Evolutionary conservation across 2,888 invertebrate genomes (phyloP), one percentile per base, ranked within the genome.

Genomic region (Amphipoea lucens): DNA sequence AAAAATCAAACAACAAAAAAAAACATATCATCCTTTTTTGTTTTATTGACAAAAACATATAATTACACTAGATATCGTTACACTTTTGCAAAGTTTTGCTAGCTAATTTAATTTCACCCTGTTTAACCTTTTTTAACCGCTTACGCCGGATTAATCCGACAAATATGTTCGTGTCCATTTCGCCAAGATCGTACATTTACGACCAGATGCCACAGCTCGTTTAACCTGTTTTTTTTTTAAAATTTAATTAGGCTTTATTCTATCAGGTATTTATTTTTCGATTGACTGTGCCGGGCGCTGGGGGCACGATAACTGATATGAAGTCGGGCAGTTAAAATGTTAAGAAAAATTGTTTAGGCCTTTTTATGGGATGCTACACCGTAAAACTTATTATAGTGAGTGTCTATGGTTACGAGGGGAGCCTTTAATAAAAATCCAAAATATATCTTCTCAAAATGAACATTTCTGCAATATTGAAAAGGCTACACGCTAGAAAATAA

Each of bases 401-500:
- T 57, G 7, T 7, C 54, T 54, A 54, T 57, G 23, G 0, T 23
- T 23, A 57, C 9, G 23, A 57, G 23, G 20, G 20, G 62, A 74
- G 2, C 20, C 5, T 20, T 57, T 23, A 48, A 51, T 14, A 51
- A 23, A 29, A 67, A 51, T 51, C 5, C 6, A n/a, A 23, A 42
- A 23, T 2, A 4, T 36, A 9, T 17, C 4, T 20, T 63, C 12
- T 63, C 23, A 14, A 45, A 51, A 17, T 12, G 4, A n/a, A 63
- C 1, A 45, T 57, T 60, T 68, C 62, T 36, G 80, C n/a, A n/a
- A 51, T 14, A 45, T 36, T 42, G 4, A 57, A 67, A 67, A 63
- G 1, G 36, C 48, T 54, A 57, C 42, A 51, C 14, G 48, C 42
- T 36, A 68, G 42, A 78, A 79, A 83, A 79, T 45, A 87, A 77